A percentile compares a stretch with the other conserved stretches of the same genome.
phyloP scores from a whole-genome alignment of 1,140 invertebrate species.

The Holcopasites calliopsidis region DNA sequence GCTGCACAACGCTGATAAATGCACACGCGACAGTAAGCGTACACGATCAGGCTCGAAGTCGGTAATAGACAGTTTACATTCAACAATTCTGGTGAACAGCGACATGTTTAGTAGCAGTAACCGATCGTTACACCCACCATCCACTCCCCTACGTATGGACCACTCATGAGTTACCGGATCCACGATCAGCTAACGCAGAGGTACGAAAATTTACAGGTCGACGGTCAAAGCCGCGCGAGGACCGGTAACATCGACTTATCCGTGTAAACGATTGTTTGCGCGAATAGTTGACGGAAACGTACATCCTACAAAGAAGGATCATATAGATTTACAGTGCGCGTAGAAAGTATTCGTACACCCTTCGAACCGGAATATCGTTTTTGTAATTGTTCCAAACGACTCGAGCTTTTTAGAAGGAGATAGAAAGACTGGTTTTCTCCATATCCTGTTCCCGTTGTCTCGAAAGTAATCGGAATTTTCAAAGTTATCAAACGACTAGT shows the following conservation, averaged over 20 bases:
- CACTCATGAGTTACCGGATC: constrained; percentile 53
- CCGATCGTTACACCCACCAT: constrained; percentile 54
- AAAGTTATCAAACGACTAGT: no score
- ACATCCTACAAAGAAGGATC: no score
- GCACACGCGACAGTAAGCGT: constrained; percentile 33
- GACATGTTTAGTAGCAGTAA: constrained; percentile 55
- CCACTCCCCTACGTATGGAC: constrained; percentile 37
- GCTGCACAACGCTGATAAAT: constrained; percentile 49
- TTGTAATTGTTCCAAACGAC: no score
- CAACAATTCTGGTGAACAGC: constrained; percentile 50
- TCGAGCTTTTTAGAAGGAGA: no score
- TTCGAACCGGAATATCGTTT: no score
- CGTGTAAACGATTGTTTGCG: no score
- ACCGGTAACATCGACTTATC: constrained; percentile 10
- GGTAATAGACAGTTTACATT: constrained; percentile 64
- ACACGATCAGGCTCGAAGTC: constrained; percentile 21
- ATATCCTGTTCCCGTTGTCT: no score
- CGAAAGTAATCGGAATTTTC: no score
- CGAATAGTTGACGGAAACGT: neutral
- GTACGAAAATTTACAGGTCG: constrained; percentile 39
- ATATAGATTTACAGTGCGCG: no score
- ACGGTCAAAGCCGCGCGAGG: constrained; percentile 28
- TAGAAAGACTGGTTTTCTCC: no score
- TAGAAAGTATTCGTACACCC: no score
- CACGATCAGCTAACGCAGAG: constrained; percentile 19